Evolutionary conservation across 2,888 invertebrate species (phyloP).

Genomic region (Lasioglossum zephyrum): DNA sequence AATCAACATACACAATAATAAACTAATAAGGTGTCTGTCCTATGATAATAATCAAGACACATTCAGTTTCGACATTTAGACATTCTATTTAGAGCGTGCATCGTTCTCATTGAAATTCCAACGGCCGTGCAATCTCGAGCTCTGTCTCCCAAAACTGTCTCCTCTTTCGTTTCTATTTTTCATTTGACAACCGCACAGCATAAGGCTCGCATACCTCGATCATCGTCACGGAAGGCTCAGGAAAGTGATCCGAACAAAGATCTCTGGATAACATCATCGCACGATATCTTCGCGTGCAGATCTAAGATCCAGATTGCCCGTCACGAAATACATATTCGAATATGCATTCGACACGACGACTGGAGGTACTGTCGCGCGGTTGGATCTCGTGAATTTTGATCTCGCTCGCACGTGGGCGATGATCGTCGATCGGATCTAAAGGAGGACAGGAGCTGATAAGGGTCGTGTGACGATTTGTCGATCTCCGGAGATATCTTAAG

Average conservation of each 20-base stretch:
- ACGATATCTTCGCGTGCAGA: constrained; percentile 7
- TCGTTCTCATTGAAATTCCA: neutral
- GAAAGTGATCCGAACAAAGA: neutral
- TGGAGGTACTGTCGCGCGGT: neutral
- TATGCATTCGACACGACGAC: constrained; percentile 11
- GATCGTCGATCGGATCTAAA: constrained; percentile 15
- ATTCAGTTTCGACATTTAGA: neutral
- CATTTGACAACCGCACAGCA: neutral
- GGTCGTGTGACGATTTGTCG: constrained; percentile 24
- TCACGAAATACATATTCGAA: constrained; percentile 37
- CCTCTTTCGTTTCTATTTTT: neutral
- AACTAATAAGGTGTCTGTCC: neutral
- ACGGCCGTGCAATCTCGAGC: neutral
- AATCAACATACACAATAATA: no score
- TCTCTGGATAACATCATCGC: neutral
- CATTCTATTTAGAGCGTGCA: neutral
- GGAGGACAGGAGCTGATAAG: neutral
- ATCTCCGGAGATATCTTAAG: neutral
- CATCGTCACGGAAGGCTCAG: neutral
- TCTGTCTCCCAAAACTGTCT: neutral
- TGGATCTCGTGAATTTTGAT: constrained; percentile 11
- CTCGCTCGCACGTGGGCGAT: constrained; percentile 11
- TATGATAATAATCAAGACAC: neutral
- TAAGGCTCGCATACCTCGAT: neutral
- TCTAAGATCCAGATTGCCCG: constrained; percentile 6